Conservation (phyloP, 2,888 invertebrate genomes). For the Dione juno region DNA sequence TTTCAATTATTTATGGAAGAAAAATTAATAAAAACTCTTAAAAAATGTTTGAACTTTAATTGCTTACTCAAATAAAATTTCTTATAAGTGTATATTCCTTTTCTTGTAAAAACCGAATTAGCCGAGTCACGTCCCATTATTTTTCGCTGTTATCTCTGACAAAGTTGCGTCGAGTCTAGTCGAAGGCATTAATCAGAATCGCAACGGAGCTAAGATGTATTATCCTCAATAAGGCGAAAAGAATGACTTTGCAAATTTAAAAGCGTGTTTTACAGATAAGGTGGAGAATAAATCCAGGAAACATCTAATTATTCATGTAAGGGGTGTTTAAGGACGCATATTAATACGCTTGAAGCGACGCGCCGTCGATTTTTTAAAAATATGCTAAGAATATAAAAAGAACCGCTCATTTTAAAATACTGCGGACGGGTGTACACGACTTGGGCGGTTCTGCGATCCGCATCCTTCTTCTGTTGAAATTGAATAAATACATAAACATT, state of each 20-base stretch:
- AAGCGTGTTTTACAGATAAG: conserved; percentile 81
- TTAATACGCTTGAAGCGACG: conserved; percentile 68
- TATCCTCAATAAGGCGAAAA: conserved; percentile 81
- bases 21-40: conserved; percentile 29
- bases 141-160: conserved; percentile 79
- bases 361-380: conserved; percentile 66
- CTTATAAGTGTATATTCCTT: conserved; percentile 32
- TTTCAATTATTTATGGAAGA: conserved; percentile 1
- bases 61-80: conserved; percentile 32
- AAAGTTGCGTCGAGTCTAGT: conserved; percentile 75
- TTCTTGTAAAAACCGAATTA: conserved; percentile 66
- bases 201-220: conserved; percentile 76
- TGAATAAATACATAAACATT: conserved; percentile 61
- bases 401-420: conserved; percentile 72
- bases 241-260: conserved; percentile 82
- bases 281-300: conserved; percentile 71
- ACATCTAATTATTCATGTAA: conserved; percentile 83
- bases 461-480: conserved; percentile 67
- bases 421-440: conserved; percentile 68
- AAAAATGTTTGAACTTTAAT: conserved; percentile 20
- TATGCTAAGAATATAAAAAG: conserved; percentile 69
- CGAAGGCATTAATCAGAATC: conserved; percentile 81
- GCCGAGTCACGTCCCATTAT: conserved; percentile 80
- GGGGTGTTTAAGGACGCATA: conserved; percentile 78
- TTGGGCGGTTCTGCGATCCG: conserved; percentile 70